These are phyloP conservation scores for Dastarcus helophoroides DNA, from an alignment of 2,888 invertebrate genomes.

Conservation along the genomic window DNA sequence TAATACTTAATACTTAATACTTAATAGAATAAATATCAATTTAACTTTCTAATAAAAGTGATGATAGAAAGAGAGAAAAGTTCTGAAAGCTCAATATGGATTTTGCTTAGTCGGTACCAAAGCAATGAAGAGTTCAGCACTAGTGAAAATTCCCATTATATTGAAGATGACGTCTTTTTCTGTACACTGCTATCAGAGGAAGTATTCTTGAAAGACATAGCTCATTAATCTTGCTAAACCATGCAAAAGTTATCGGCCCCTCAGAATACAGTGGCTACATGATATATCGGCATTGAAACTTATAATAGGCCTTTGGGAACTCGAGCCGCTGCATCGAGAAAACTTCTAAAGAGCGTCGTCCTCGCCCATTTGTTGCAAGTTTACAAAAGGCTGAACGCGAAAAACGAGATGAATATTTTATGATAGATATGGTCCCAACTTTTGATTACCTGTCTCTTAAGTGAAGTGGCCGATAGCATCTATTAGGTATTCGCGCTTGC, in stretches of 20 bases:
- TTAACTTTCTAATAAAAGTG: too few species aligned
- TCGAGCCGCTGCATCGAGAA: slow-evolving; percentile 21
- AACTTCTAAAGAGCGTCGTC: slow-evolving; percentile 18
- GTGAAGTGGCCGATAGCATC: slow-evolving; percentile 17
- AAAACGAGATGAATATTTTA: slow-evolving; percentile 30
- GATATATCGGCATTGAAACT: slow-evolving; percentile 38
- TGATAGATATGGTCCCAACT: slow-evolving; percentile 24
- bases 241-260: slow-evolving; percentile 36
- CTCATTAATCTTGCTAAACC: slow-evolving; percentile 39
- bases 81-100: too few species aligned
- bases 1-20: too few species aligned
- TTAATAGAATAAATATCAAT: too few species aligned
- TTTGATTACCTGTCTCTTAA: slow-evolving; percentile 31
- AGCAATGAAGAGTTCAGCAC: too few species aligned
- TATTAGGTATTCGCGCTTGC: slow-evolving; percentile 13
- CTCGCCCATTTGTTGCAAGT: slow-evolving; percentile 27
- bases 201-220: slow-evolving; percentile 33
- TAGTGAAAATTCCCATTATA: too few species aligned
- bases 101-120: too few species aligned
- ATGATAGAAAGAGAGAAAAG: too few species aligned
- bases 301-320: slow-evolving; percentile 34
- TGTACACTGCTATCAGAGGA: too few species aligned
- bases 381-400: slow-evolving; percentile 25
- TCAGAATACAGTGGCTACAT: slow-evolving; percentile 31
- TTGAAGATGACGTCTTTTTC: too few species aligned